A percentile compares a stretch with the other conserved stretches of the same genome.
These are phyloP conservation scores for Anoplolepis gracilipes DNA, from an alignment of 1,140 invertebrate genomes.

Conservation along the genomic window DNA sequence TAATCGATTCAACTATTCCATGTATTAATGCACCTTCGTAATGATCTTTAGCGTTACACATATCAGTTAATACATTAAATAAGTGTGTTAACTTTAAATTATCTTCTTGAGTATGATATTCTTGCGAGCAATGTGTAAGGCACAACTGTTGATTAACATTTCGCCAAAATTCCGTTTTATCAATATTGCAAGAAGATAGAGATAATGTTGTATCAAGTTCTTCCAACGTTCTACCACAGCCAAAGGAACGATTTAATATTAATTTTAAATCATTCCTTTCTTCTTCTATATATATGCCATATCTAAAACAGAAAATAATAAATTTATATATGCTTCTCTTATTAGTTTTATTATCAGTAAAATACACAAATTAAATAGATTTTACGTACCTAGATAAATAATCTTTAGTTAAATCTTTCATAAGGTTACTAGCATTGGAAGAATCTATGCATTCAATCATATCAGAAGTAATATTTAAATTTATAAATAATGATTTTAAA, in stretches of 20 bases:
- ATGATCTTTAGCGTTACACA: conserved; percentile 73
- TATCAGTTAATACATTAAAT: conserved; percentile 75
- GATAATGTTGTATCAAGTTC: conserved; percentile 87
- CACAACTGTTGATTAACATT: conserved; percentile 86
- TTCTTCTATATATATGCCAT: conserved; percentile 78
- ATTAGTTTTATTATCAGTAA: neutral
- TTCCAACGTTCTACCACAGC: conserved; percentile 75
- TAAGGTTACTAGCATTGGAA: conserved; percentile 84
- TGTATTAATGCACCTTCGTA: conserved; percentile 76
- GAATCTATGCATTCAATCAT: conserved; percentile 87
- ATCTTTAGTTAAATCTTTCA: conserved; percentile 86
- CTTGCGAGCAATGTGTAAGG: conserved; percentile 73
- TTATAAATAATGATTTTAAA: conserved; percentile 85
- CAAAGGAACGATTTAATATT: conserved; percentile 85
- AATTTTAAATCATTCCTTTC: conserved; percentile 85
- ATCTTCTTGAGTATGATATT: conserved; percentile 62
- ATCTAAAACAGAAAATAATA: conserved; percentile 70
- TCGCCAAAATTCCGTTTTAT: conserved; percentile 85
- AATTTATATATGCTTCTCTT: conserved; percentile 3
- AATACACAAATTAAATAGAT: conserved; percentile 4
- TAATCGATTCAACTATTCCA: conserved; percentile 78
- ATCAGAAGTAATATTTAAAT: conserved; percentile 86
- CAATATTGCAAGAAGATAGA: conserved; percentile 85
- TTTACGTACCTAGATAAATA: conserved; percentile 75
- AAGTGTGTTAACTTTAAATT: conserved; percentile 77